These are phyloP conservation scores for Antechinus stuartii DNA, from an alignment of 2,113 vertebrate species.

Conservation along the genomic window DNA sequence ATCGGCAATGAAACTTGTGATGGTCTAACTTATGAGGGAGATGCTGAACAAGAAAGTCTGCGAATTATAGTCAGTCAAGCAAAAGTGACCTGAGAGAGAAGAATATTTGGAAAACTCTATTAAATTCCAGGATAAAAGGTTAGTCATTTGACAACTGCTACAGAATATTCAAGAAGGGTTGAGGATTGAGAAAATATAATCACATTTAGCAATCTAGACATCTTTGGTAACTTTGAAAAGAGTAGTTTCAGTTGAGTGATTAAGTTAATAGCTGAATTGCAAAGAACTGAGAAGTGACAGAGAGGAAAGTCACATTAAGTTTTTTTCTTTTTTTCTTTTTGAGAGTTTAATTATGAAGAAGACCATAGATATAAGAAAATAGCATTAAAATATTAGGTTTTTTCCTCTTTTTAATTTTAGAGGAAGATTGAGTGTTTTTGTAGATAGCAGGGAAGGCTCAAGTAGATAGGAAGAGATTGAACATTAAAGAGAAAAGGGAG, in stretches of 20 bases:
- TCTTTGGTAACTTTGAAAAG: background rate
- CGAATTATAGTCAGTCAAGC: background rate
- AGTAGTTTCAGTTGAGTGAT: background rate
- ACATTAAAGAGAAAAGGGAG: background rate
- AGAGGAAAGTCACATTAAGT: background rate
- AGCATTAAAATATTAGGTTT: background rate
- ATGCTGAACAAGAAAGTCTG: background rate
- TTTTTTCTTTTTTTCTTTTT: background rate
- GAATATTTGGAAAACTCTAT: background rate
- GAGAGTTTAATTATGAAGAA: background rate
- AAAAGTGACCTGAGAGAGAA: background rate
- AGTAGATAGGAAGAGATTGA: background rate
- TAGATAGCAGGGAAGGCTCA: background rate
- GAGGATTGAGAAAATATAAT: background rate
- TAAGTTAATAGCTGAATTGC: background rate
- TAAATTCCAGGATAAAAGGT: background rate
- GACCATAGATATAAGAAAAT: background rate
- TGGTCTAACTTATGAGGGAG: background rate
- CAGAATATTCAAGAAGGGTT: background rate
- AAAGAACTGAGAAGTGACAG: background rate
- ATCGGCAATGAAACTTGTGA: background rate
- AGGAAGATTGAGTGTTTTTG: background rate
- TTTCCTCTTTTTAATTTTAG: background rate
- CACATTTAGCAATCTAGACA: background rate
- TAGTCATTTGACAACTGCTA: background rate